A percentile compares a stretch with the other conserved stretches of the same genome.
Conservation (phyloP, 1,140 invertebrate species). For the Eriosoma lanigerum region DNA sequence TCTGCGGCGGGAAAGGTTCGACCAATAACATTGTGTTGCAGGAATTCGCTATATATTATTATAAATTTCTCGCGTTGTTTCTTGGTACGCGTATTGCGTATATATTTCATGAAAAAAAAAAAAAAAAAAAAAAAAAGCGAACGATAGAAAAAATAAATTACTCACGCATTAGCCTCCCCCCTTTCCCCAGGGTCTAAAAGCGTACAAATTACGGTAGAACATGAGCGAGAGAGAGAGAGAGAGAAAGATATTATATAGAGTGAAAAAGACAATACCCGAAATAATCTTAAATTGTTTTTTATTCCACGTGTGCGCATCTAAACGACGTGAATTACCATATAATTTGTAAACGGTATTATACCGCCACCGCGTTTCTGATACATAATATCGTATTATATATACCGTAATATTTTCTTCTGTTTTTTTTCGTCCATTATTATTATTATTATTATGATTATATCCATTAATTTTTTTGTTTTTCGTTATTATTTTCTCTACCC, state of each 20-base stretch:
- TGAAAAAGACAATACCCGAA: not conserved
- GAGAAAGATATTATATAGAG: not conserved
- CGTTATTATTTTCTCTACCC: not conserved
- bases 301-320: slow-evolving; percentile 34
- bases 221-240: too few relatives aligned
- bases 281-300: slow-evolving; percentile 45
- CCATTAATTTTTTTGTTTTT: not conserved
- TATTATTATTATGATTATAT: slow-evolving; percentile 16
- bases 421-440: not conserved
- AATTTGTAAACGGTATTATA: slow-evolving; percentile 17
- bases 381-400: not conserved
- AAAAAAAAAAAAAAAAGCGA: not conserved
- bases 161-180: not conserved
- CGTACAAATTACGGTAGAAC: not conserved
- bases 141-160: not conserved
- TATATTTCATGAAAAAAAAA: too few relatives aligned
- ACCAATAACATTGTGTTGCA: too few relatives aligned
- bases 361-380: not conserved
- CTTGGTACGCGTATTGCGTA: too few relatives aligned
- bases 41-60: too few relatives aligned
- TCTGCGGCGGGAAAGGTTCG: too few relatives aligned
- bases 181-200: not conserved
- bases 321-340: slow-evolving; percentile 40
- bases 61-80: too few relatives aligned
- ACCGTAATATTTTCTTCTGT: slow-evolving; percentile 17